Evolutionary conservation across 2,797 vertebrate species (phyloP).

Genomic region (Sebastolobus altivelis): DNA sequence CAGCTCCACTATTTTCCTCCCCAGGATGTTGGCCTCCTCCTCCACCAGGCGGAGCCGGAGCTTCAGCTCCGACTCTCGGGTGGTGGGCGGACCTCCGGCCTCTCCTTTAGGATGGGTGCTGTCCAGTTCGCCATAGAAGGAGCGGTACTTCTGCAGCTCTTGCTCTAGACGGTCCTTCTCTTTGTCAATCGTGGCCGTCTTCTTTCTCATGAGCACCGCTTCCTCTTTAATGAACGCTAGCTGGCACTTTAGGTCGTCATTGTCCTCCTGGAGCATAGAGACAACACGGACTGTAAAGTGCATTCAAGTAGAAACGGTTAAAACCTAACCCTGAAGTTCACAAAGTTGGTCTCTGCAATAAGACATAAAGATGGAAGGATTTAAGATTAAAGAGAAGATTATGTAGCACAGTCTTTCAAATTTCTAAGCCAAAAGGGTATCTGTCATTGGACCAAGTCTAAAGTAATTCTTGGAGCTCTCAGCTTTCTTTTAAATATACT

Average conservation of each 20-base stretch:
- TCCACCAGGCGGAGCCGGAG: constrained; percentile 95
- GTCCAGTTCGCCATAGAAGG: constrained; percentile 96
- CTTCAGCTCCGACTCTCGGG: constrained; percentile 95
- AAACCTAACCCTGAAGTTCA: constrained; percentile 27
- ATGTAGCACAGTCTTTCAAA: neutral
- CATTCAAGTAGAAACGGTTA: neutral
- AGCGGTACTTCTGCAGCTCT: constrained; percentile 95
- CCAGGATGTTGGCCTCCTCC: constrained; percentile 97
- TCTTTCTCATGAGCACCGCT: constrained; percentile 95
- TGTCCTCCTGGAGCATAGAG: constrained; percentile 87
- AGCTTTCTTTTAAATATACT: constrained; percentile 21
- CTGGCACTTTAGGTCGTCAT: constrained; percentile 96
- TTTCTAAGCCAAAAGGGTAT: constrained; percentile 20
- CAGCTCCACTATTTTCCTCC: constrained; percentile 96
- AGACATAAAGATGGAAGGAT: constrained; percentile 22
- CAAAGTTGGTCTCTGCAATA: constrained; percentile 4
- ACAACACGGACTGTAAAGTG: neutral
- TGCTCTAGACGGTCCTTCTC: constrained; percentile 96
- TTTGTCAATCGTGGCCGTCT: constrained; percentile 96
- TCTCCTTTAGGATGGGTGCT: constrained; percentile 96
- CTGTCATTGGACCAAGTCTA: constrained; percentile 24
- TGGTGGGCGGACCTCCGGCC: constrained; percentile 94
- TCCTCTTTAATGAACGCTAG: constrained; percentile 97
- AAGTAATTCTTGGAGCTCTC: constrained; percentile 30
- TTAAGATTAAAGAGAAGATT: constrained; percentile 55